Base-by-base conservation (phyloP, 1,140 invertebrate species). In the Temnothorax curvispinosus region DNA sequence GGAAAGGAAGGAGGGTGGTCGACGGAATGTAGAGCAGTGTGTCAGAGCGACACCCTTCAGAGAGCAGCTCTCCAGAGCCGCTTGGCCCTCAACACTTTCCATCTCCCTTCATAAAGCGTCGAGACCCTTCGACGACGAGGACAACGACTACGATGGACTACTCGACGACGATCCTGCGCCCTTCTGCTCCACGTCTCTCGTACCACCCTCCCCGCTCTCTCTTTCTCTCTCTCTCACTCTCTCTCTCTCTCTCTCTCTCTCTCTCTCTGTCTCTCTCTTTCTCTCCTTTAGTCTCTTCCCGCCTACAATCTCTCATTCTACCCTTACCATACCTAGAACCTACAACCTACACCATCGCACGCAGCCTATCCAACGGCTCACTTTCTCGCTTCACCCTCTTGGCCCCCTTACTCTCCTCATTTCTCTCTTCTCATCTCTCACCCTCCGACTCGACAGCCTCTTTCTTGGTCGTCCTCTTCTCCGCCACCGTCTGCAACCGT, bases 1-100 rank as follows among this genome's bases (percentile, higher is more conserved):
- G 60, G 52, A 11, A 32, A 71, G 50, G 32, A 54, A n/a, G 71
- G 74, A 52, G 80, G 90, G 80, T 88, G 78, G 89, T 77, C 89
- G 85, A 64, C 74, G 87, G 94, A 93, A 95, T 95, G 92, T 95
- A 90, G 94, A 94, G 93, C 94, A 95, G 91, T 95, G 92, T 94
- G 94, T 93, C 93, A 94, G 86, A 93, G 89, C 91, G 93, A 92
- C 92, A 94, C 92, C 93, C 93, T 93, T 90, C 89, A 90, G 85
- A 92, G 89, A 86, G 35, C 50, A 87, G 91, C 90, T 91, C 86
- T 82, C 38, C 89, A 82, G 82, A 56, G 82, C 87, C 84, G 84
- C 81, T 87, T 89, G 76, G 86, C 88, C 86, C 84, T 87, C 86
- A 80, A 74, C 85, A 41, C 87, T 69, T 85, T 88, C 69, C 81